phyloP scores from a whole-genome alignment of 2,888 invertebrate genomes.

The Cerceris ruficornis region DNA sequence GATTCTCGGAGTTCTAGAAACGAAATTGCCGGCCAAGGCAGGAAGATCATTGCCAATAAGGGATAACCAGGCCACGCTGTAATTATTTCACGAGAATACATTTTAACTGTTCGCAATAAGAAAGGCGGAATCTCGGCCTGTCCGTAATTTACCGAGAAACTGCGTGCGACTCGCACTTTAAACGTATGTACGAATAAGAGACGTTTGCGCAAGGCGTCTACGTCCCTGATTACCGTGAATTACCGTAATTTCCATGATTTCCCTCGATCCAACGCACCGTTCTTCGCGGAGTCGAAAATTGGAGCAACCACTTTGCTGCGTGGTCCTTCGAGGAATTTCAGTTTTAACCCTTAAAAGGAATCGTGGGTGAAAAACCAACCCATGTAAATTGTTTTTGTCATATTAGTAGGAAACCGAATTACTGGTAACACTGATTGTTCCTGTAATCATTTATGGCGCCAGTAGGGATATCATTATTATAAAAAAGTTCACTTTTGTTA shows the following conservation, averaged over 20 bases:
- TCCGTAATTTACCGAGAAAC: constrained; percentile 20
- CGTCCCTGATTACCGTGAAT: constrained; percentile 65
- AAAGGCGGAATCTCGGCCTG: constrained; percentile 45
- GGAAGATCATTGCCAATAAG: constrained; percentile 45
- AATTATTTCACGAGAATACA: constrained; percentile 1
- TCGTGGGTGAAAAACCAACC: too few species aligned
- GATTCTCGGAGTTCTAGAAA: neutral
- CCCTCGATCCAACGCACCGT: constrained; percentile 29
- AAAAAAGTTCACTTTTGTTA: too few species aligned
- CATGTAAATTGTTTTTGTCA: too few species aligned
- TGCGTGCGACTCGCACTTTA: constrained; percentile 20
- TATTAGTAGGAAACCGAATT: too few species aligned
- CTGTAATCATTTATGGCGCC: too few species aligned
- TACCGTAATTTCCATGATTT: constrained; percentile 68
- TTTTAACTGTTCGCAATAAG: constrained; percentile 17
- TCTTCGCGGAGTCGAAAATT: constrained; percentile 40
- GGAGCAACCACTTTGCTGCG: constrained; percentile 32
- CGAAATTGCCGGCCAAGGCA: constrained; percentile 41
- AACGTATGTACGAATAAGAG: constrained; percentile 26
- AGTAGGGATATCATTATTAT: too few species aligned
- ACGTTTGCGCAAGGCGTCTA: constrained; percentile 58
- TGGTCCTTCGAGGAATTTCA: neutral
- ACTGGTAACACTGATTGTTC: too few species aligned
- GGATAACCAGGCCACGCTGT: constrained; percentile 30
- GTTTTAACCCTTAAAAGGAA: too few species aligned